Percentiles rank a stretch among this genome's conserved stretches.
Conservation (phyloP, 2,113 vertebrate genomes). For the Speoplatyrhinus poulsoni region DNA sequence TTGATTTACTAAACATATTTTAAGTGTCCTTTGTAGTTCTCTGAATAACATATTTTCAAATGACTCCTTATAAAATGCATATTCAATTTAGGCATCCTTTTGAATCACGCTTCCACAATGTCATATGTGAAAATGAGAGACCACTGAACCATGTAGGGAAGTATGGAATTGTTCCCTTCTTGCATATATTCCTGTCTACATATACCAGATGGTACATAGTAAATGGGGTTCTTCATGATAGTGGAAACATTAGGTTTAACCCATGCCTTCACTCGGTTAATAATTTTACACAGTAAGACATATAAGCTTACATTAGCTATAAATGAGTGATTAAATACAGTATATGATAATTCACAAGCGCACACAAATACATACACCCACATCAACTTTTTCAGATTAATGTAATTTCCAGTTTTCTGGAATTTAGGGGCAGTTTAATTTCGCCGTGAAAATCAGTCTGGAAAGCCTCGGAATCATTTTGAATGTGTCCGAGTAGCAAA, state of each 20-base stretch:
- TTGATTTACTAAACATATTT: neutral
- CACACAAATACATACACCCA: neutral
- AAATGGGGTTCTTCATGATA: neutral
- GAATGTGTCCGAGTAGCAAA: no score
- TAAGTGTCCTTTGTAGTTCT: neutral
- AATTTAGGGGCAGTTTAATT: no score
- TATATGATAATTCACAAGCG: neutral
- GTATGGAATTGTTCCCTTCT: slow-evolving; percentile 20
- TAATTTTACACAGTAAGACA: slow-evolving; percentile 1
- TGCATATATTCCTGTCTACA: slow-evolving; percentile 8
- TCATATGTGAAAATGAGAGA: neutral
- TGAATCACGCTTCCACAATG: neutral
- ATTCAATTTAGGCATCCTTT: no score
- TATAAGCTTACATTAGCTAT: neutral
- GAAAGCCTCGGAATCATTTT: no score
- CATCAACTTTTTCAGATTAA: neutral
- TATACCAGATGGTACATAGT: neutral
- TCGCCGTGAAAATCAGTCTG: no score
- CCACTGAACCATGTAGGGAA: neutral
- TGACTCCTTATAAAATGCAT: no score
- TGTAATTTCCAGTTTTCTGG: slow-evolving; percentile 17
- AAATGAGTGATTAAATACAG: neutral
- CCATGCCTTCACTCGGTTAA: slow-evolving; percentile 1
- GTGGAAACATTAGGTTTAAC: neutral
- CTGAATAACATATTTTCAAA: neutral